Conservation (phyloP, 2,888 invertebrate genomes). For the Silvanus unidentatus region DNA sequence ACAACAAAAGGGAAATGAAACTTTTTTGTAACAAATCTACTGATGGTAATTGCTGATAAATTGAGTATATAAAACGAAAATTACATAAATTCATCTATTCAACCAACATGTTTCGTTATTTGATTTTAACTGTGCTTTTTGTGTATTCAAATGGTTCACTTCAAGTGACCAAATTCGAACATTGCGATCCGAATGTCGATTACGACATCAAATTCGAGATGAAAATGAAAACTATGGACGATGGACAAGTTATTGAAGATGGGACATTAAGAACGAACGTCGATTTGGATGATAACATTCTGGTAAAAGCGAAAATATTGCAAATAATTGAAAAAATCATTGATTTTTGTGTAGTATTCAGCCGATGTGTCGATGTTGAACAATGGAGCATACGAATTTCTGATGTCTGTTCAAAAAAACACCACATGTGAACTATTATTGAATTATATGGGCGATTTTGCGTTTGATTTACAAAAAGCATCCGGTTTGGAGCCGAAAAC, state of each 20-base stretch:
- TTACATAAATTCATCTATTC: background rate
- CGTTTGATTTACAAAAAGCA: constrained; percentile 21
- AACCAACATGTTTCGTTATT: background rate
- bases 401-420: constrained; percentile 9
- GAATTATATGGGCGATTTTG: constrained; percentile 25
- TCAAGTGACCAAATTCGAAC: constrained; percentile 20
- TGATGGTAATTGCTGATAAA: background rate
- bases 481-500: constrained; percentile 21
- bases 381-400: constrained; percentile 19
- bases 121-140: no score
- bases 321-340: background rate
- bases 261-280: constrained; percentile 18
- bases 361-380: constrained; percentile 18
- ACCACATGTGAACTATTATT: constrained; percentile 16
- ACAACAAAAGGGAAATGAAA: background rate
- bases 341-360: background rate
- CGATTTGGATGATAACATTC: constrained; percentile 23
- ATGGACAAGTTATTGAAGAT: constrained; percentile 20
- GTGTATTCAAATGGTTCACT: constrained; percentile 12
- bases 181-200: constrained; percentile 20
- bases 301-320: constrained; percentile 12
- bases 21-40: background rate
- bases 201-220: constrained; percentile 18
- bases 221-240: constrained; percentile 16
- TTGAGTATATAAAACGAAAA: background rate